These are phyloP conservation scores for Atethmia centrago DNA, from an alignment of 2,888 invertebrate species.

Conservation along the genomic window DNA sequence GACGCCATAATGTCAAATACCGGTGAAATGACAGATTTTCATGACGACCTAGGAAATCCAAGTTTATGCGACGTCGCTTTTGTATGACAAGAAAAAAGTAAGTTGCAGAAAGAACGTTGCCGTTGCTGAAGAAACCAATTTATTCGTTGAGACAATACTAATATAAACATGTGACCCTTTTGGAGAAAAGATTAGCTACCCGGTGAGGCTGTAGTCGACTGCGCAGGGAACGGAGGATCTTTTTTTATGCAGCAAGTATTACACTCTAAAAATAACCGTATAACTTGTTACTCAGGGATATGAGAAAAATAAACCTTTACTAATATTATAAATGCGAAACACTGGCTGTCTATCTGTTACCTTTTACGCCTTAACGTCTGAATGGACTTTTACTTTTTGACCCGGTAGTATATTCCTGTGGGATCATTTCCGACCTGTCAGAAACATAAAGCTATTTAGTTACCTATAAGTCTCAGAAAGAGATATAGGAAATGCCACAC, in stretches of 20 bases:
- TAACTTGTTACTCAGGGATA: no score
- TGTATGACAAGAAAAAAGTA: not conserved
- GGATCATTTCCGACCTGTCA: not conserved
- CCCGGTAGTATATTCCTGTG: not conserved
- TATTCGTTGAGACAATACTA: not conserved
- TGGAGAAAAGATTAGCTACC: not conserved
- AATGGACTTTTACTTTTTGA: no score
- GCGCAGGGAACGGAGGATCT: not conserved
- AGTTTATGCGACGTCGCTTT: no score
- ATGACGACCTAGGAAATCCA: no score
- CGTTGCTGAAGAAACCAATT: no score
- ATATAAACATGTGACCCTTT: not conserved
- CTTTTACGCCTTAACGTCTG: not conserved
- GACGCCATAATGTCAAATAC: no score
- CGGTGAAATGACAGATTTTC: no score
- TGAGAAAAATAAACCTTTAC: no score
- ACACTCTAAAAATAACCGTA: not conserved
- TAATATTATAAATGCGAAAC: no score
- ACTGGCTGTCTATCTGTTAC: not conserved
- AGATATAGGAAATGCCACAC: constrained; percentile 15
- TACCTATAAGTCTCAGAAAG: constrained; percentile 2
- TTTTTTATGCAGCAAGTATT: not conserved
- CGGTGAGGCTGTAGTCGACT: not conserved
- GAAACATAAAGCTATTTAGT: not conserved
- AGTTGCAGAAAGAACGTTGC: not conserved